Conservation (phyloP, 2,113 vertebrate genomes). For the Gavialis gangeticus region DNA sequence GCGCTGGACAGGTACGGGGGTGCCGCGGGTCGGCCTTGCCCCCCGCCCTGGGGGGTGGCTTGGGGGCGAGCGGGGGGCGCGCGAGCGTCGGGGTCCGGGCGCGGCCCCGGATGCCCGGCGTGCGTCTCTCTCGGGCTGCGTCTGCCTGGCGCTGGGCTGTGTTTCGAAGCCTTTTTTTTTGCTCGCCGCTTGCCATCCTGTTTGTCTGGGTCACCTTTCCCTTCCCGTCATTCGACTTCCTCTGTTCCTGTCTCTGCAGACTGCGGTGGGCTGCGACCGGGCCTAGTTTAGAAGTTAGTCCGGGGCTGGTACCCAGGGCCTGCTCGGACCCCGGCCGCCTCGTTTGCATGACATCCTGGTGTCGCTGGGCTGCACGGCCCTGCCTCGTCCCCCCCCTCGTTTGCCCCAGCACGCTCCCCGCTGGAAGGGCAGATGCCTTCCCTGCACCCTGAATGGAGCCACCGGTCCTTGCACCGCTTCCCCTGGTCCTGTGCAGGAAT, state of each 20-base stretch:
- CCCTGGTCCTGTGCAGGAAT: neutral
- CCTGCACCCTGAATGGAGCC: neutral
- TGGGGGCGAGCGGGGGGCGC: too few relatives aligned
- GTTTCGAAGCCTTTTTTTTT: neutral
- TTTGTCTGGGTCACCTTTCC: neutral
- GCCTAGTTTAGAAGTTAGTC: neutral
- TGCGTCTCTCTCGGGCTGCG: too few relatives aligned
- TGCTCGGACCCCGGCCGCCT: neutral
- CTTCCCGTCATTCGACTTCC: neutral
- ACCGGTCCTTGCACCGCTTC: neutral
- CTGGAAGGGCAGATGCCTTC: neutral
- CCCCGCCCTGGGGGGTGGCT: too few relatives aligned
- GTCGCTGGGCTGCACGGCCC: too few relatives aligned
- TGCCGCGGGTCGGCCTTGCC: neutral
- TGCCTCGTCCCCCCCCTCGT: too few relatives aligned
- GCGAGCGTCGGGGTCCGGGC: too few relatives aligned
- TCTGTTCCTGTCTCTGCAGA: neutral
- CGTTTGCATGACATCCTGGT: neutral
- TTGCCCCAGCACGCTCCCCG: neutral
- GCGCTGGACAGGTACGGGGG: constrained; percentile 74
- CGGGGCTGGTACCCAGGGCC: neutral
- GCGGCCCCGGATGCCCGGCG: neutral
- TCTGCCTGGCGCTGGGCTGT: too few relatives aligned
- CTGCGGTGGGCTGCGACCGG: neutral
- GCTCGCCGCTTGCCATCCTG: neutral